Conservation (phyloP, 2,113 vertebrate genomes). For the Prionailurus viverrinus region DNA sequence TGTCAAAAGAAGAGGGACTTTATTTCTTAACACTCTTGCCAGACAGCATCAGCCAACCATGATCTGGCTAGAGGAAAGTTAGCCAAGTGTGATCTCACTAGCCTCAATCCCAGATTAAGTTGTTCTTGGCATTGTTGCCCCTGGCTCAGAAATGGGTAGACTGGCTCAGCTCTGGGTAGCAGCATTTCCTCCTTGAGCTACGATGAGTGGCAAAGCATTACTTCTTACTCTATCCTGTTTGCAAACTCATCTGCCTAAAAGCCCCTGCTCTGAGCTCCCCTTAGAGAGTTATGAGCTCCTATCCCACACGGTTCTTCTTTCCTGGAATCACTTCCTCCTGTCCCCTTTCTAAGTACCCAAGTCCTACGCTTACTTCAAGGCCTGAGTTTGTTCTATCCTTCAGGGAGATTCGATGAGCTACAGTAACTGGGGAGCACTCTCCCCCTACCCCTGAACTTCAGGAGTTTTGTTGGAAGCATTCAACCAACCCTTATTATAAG, state of each 20-base stretch:
- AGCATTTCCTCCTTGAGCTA: not conserved
- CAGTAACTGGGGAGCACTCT: not conserved
- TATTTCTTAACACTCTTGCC: not conserved
- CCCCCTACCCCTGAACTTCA: not conserved
- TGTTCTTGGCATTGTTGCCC: constrained; percentile 66
- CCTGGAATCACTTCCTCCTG: not conserved
- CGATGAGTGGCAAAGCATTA: not conserved
- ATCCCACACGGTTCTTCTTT: not conserved
- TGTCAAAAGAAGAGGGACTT: not conserved
- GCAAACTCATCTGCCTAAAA: constrained; percentile 13
- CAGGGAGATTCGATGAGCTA: not conserved
- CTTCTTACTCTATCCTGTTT: not conserved
- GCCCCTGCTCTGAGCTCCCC: not conserved
- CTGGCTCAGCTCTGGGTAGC: not conserved
- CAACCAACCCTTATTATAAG: not conserved
- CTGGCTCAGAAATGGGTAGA: constrained; percentile 19
- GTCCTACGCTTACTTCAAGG: not conserved
- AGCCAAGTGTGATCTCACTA: constrained; percentile 76
- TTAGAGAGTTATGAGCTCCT: not conserved
- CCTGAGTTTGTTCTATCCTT: not conserved
- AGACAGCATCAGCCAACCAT: constrained; percentile 7
- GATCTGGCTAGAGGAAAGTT: constrained; percentile 48
- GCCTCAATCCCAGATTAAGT: constrained; percentile 55
- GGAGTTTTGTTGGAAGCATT: not conserved
- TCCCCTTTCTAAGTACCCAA: not conserved